Evolutionary conservation across 1,140 invertebrate species (phyloP).

Genomic region (Notospermus geniculatus): DNA sequence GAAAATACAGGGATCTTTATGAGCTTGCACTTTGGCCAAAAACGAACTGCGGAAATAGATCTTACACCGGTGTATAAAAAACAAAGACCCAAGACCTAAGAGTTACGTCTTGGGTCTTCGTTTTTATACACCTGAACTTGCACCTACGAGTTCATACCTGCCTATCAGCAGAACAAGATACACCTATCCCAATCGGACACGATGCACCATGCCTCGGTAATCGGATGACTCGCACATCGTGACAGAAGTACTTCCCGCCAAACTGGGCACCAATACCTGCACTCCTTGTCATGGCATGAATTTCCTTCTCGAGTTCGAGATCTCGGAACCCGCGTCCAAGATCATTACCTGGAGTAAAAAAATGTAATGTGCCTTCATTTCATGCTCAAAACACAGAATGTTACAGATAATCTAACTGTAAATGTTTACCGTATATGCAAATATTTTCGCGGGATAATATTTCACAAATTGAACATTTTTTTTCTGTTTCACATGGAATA

Average conservation of each 20-base stretch:
- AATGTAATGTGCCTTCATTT: neutral
- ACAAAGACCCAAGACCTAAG: too few relatives aligned
- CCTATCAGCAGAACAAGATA: constrained; percentile 57
- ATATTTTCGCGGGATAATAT: too few relatives aligned
- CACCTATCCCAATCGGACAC: constrained; percentile 55
- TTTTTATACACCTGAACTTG: too few relatives aligned
- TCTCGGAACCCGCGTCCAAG: constrained; percentile 55
- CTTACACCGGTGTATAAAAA: neutral
- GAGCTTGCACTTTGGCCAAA: neutral
- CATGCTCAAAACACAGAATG: neutral
- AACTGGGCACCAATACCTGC: constrained; percentile 57
- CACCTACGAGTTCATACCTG: constrained; percentile 36
- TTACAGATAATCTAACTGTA: too few relatives aligned
- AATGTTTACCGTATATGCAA: too few relatives aligned
- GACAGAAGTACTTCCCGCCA: constrained; percentile 58
- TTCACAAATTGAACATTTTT: neutral
- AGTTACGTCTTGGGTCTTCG: too few relatives aligned
- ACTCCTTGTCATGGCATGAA: constrained; percentile 49
- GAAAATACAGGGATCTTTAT: neutral
- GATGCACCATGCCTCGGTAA: constrained; percentile 56
- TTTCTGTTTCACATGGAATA: too few relatives aligned
- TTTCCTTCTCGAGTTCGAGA: constrained; percentile 47
- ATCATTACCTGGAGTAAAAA: constrained; percentile 48
- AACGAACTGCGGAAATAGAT: neutral
- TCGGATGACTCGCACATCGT: constrained; percentile 55